Evolutionary conservation across 2,113 vertebrate species (phyloP).

Genomic region (Colinus virginianus): DNA sequence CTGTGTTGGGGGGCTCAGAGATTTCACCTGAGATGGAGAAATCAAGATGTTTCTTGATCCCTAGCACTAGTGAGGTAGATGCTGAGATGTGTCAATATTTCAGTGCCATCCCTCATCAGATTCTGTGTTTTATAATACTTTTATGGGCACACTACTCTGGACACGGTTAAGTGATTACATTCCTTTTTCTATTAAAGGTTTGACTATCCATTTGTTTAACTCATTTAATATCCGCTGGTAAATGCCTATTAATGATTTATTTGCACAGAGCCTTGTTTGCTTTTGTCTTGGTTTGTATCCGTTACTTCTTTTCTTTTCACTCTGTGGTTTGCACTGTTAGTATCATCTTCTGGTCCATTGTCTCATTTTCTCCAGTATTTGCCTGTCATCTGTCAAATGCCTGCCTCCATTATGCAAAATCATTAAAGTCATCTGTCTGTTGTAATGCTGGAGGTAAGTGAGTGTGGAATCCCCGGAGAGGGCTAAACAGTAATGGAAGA

Average conservation of each 20-base stretch:
- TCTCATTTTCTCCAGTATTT: neutral
- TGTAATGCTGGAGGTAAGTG: neutral
- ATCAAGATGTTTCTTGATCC: neutral
- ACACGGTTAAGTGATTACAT: neutral
- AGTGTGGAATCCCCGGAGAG: neutral
- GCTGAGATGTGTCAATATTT: neutral
- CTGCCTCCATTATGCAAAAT: rapidly evolving
- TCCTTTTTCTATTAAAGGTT: neutral
- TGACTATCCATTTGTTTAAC: neutral
- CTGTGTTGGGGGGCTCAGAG: neutral
- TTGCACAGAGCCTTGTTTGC: neutral
- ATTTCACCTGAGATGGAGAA: neutral
- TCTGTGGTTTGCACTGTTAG: rapidly evolving
- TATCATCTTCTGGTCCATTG: neutral
- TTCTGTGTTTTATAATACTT: neutral
- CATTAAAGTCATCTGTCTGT: neutral
- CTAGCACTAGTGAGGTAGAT: neutral
- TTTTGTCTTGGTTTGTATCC: neutral
- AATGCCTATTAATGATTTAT: neutral
- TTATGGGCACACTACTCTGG: neutral
- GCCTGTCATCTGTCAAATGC: neutral
- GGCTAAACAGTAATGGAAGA: neutral
- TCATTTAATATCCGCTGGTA: neutral
- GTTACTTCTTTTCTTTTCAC: neutral
- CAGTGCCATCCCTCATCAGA: neutral